Evolutionary conservation across 2,797 vertebrate species (phyloP).

Genomic region (Molossus alvarezi): DNA sequence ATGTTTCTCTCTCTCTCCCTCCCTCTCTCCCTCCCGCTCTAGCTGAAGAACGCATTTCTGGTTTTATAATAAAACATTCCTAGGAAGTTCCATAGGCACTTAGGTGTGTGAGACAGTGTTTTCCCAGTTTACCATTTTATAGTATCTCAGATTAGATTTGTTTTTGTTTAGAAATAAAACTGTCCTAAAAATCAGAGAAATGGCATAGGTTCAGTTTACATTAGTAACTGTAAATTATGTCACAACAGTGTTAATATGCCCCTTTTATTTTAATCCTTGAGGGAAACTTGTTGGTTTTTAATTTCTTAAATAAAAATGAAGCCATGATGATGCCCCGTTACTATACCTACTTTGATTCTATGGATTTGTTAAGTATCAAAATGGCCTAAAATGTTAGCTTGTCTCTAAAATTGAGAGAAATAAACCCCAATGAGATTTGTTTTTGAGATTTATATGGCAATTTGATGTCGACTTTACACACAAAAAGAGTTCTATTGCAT

Average conservation of each 20-base stretch:
- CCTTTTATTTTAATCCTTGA: constrained; percentile 24
- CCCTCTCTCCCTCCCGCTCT: no score
- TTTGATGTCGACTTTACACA: background rate
- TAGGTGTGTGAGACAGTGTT: background rate
- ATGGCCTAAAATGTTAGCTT: background rate
- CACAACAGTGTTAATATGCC: background rate
- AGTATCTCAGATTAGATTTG: background rate
- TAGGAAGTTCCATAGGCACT: background rate
- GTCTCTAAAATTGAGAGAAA: background rate
- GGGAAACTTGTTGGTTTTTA: constrained; percentile 30
- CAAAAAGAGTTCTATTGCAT: background rate
- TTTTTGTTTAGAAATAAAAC: background rate
- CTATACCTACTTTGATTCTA: background rate
- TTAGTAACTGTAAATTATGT: background rate
- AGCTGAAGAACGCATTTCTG: background rate
- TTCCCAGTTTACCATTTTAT: background rate
- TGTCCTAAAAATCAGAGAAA: background rate
- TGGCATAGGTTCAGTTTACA: background rate
- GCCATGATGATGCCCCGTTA: background rate
- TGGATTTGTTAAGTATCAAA: background rate
- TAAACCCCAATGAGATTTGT: background rate
- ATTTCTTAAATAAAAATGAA: constrained; percentile 11
- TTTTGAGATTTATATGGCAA: background rate
- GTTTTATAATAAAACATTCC: background rate
- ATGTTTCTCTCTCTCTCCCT: no score